Conservation (phyloP, 30 jellyfish, hydroid and myxozoan genomes). For the Hydractinia echinata region DNA sequence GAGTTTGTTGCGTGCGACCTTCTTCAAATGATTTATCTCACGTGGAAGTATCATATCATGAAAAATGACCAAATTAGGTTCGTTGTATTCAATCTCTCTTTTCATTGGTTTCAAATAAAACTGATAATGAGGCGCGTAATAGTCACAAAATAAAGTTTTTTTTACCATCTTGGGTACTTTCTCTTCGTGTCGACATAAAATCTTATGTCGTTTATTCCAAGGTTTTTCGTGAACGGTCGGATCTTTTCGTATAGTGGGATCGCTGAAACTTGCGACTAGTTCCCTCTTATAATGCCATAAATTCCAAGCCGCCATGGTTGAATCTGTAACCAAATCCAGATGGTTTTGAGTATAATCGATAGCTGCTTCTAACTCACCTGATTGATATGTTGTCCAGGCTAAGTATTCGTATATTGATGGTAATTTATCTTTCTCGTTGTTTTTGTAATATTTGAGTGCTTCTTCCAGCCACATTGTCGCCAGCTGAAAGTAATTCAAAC, state of each 20-base stretch:
- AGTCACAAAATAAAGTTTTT: slow-evolving; percentile 7
- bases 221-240: background rate
- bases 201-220: slow-evolving; percentile 7
- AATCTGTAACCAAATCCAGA: background rate
- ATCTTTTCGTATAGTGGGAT: background rate
- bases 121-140: slow-evolving; percentile 15
- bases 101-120: slow-evolving; percentile 17
- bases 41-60: background rate
- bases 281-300: slow-evolving; percentile 13
- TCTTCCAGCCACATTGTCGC: slow-evolving; percentile 1
- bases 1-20: background rate
- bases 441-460: background rate
- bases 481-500: background rate
- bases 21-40: background rate
- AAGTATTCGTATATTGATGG: background rate
- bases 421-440: background rate
- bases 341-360: background rate
- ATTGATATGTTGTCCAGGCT: slow-evolving; percentile 7
- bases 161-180: background rate
- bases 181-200: slow-evolving; percentile 17
- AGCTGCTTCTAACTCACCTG: slow-evolving; percentile 13
- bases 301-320: background rate
- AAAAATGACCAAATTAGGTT: background rate
- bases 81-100: slow-evolving; percentile 2
- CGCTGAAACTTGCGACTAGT: background rate